Percentiles rank a stretch among this genome's conserved stretches.
Conservation (phyloP, 1,140 invertebrate species). For the Euborellia annulipes region DNA sequence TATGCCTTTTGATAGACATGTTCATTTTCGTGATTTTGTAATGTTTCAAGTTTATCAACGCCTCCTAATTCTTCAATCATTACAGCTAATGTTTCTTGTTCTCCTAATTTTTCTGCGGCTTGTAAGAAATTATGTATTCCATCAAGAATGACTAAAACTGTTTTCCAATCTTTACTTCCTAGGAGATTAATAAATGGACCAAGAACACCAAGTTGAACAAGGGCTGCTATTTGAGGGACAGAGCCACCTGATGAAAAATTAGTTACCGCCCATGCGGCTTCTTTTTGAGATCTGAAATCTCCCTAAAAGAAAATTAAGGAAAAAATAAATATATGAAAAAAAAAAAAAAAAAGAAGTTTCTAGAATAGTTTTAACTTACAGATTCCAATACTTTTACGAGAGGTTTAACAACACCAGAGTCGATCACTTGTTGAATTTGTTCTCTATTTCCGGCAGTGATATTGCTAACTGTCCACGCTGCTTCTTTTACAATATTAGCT, state of each 20-base stretch:
- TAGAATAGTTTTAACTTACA: slow-evolving; percentile 27
- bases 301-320: slow-evolving; percentile 32
- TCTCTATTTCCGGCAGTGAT: slow-evolving; percentile 58
- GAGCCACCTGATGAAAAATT: slow-evolving; percentile 63
- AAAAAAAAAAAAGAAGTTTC: slow-evolving; percentile 4
- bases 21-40: slow-evolving; percentile 59
- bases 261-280: slow-evolving; percentile 66
- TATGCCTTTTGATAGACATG: slow-evolving; percentile 71
- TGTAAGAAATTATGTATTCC: slow-evolving; percentile 43
- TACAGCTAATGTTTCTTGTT: slow-evolving; percentile 33
- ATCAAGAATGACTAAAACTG: slow-evolving; percentile 43
- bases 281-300: slow-evolving; percentile 61
- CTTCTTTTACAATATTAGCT: slow-evolving; percentile 66
- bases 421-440: slow-evolving; percentile 61
- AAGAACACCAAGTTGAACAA: slow-evolving; percentile 40
- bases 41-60: slow-evolving; percentile 54
- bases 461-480: slow-evolving; percentile 71
- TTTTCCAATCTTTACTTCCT: slow-evolving; percentile 36
- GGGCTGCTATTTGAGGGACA: slow-evolving; percentile 43
- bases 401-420: slow-evolving; percentile 46
- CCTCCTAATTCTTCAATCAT: slow-evolving; percentile 47
- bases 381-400: slow-evolving; percentile 49
- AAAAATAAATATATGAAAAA: not conserved
- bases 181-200: slow-evolving; percentile 34
- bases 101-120: slow-evolving; percentile 33